Conservation (phyloP, 2,797 vertebrate species). For the Sorex maritimensis region DNA sequence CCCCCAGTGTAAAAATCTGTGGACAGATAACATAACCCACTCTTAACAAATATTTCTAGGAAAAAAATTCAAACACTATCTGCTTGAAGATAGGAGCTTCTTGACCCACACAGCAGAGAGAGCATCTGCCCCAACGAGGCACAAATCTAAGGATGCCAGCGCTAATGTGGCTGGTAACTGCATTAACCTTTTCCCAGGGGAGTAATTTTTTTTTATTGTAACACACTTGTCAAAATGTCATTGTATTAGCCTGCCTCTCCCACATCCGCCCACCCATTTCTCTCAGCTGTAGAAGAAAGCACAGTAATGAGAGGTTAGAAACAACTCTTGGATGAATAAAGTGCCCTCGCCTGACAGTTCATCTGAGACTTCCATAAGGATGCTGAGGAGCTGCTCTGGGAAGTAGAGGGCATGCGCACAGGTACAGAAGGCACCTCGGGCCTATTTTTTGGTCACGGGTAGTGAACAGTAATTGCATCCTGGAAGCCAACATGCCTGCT, state of each 20-base stretch:
- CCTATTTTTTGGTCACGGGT: conserved; percentile 78
- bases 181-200: conserved; percentile 84
- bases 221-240: conserved; percentile 85
- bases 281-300: conserved; percentile 78
- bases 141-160: conserved; percentile 45
- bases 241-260: conserved; percentile 72
- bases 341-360: conserved; percentile 56
- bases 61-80: neutral
- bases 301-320: conserved; percentile 82
- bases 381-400: neutral
- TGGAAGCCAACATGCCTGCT: conserved; percentile 76
- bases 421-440: conserved; percentile 23
- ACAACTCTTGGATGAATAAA: conserved; percentile 70
- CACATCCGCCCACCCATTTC: conserved; percentile 61
- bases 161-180: conserved; percentile 74
- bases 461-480: conserved; percentile 87
- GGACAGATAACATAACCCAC: neutral
- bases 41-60: neutral
- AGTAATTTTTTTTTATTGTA: conserved; percentile 78
- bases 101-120: neutral
- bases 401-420: conserved; percentile 42
- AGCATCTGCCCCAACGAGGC: neutral
- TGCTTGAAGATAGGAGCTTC: neutral
- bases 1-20: neutral
- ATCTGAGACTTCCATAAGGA: conserved; percentile 55